Conservation (phyloP, 2,113 vertebrate species). For the Gopherus flavomarginatus region DNA sequence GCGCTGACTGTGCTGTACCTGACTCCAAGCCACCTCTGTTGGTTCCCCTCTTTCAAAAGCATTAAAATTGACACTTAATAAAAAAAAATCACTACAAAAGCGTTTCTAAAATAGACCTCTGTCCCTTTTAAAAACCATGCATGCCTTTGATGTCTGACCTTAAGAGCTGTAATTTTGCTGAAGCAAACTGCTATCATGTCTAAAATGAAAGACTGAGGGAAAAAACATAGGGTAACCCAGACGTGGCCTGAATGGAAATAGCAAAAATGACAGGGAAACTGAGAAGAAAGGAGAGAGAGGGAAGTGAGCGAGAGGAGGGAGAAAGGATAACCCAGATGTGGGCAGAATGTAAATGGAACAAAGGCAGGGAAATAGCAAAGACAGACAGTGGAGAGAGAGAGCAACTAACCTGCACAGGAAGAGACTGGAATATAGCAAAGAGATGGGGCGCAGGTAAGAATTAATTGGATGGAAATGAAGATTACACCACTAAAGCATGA, state of each 20-base stretch:
- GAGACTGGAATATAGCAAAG: not conserved
- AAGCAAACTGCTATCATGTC: slow-evolving; percentile 45
- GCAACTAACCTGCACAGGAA: not conserved
- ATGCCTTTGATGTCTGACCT: slow-evolving; percentile 36
- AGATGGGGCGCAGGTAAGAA: not conserved
- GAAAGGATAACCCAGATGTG: not conserved
- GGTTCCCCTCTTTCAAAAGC: slow-evolving; percentile 19
- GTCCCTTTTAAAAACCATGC: not conserved
- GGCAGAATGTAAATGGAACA: not conserved
- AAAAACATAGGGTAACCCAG: not conserved
- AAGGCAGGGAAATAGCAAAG: not conserved
- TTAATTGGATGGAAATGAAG: not conserved
- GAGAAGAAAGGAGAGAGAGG: not conserved
- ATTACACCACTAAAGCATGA: not conserved
- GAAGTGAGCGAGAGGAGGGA: not conserved
- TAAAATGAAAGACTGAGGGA: slow-evolving; percentile 32
- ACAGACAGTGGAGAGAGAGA: accelerated
- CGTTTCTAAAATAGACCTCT: not conserved
- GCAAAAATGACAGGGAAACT: not conserved
- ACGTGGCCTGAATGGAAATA: not conserved
- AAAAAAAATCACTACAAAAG: not conserved
- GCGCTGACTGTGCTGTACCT: not conserved
- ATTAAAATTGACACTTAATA: not conserved
- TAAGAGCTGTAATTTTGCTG: slow-evolving; percentile 8
- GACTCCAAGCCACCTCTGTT: not conserved